phyloP scores from a whole-genome alignment of 2,888 invertebrate genomes.

The Nemoura dubitans region DNA sequence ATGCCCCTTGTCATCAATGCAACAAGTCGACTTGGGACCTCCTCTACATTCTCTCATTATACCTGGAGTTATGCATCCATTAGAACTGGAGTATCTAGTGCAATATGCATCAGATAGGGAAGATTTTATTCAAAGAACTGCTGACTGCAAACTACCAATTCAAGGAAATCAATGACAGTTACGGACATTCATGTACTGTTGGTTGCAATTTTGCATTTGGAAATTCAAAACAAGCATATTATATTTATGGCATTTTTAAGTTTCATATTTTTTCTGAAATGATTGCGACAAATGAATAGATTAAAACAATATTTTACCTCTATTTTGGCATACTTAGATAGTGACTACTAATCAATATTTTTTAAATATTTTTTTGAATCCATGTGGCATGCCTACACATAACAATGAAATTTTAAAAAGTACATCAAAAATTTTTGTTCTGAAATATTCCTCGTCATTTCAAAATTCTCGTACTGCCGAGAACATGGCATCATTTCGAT shows the following conservation, averaged over 20 bases:
- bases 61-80: slow-evolving; percentile 85
- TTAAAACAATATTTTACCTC: too few relatives aligned
- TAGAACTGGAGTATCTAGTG: slow-evolving; percentile 88
- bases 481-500: background rate
- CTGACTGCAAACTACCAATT: too few relatives aligned
- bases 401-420: background rate
- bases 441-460: background rate
- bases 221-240: too few relatives aligned
- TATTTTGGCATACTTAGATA: too few relatives aligned
- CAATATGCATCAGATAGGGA: slow-evolving; percentile 63
- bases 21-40: slow-evolving; percentile 76
- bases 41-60: slow-evolving; percentile 96
- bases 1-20: slow-evolving; percentile 79
- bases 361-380: slow-evolving; percentile 30
- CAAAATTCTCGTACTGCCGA: background rate
- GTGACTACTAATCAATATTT: too few relatives aligned
- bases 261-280: too few relatives aligned
- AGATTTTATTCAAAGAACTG: background rate
- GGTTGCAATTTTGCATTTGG: too few relatives aligned
- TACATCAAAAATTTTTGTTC: background rate
- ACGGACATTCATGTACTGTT: too few relatives aligned
- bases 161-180: too few relatives aligned
- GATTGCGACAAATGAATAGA: too few relatives aligned
- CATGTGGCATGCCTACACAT: background rate
- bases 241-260: too few relatives aligned